phyloP scores from a whole-genome alignment of 2,888 invertebrate genomes.

The Eupithecia insigniata region DNA sequence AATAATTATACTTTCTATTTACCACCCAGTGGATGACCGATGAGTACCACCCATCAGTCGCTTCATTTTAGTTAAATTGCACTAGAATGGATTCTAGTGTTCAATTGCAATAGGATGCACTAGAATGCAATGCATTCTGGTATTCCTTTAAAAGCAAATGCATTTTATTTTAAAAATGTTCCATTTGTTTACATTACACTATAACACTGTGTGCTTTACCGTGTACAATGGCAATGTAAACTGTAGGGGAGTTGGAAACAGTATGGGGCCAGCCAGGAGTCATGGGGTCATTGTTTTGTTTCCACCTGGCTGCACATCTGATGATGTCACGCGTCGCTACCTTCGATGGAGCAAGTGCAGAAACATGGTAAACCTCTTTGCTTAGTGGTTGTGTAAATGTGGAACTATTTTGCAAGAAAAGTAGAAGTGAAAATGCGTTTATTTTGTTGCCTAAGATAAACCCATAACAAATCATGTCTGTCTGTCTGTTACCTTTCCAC shows the following conservation, averaged over 20 bases:
- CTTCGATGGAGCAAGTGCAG: slow-evolving; percentile 65
- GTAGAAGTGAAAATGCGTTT: background rate
- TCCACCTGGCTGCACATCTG: slow-evolving; percentile 72
- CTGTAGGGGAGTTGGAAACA: slow-evolving; percentile 34
- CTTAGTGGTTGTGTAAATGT: background rate
- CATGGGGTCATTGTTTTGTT: slow-evolving; percentile 69
- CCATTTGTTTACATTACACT: slow-evolving; percentile 1
- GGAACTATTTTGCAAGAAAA: background rate
- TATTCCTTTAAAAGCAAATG: background rate
- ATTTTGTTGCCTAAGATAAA: background rate
- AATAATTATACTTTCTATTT: too few relatives aligned
- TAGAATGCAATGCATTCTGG: too few relatives aligned
- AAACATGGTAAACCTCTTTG: slow-evolving; percentile 24
- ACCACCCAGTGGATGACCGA: background rate
- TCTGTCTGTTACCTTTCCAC: too few relatives aligned
- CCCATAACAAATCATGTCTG: background rate
- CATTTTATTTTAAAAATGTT: background rate
- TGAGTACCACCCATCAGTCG: background rate
- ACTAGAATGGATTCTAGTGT: too few relatives aligned
- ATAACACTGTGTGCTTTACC: background rate
- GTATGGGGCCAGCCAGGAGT: slow-evolving; percentile 52
- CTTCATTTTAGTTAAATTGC: too few relatives aligned
- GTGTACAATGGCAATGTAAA: slow-evolving; percentile 24
- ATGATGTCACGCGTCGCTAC: slow-evolving; percentile 77
- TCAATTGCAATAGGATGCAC: background rate